phyloP scores from a whole-genome alignment of 2,113 vertebrate species.

The Diadophis punctatus region DNA sequence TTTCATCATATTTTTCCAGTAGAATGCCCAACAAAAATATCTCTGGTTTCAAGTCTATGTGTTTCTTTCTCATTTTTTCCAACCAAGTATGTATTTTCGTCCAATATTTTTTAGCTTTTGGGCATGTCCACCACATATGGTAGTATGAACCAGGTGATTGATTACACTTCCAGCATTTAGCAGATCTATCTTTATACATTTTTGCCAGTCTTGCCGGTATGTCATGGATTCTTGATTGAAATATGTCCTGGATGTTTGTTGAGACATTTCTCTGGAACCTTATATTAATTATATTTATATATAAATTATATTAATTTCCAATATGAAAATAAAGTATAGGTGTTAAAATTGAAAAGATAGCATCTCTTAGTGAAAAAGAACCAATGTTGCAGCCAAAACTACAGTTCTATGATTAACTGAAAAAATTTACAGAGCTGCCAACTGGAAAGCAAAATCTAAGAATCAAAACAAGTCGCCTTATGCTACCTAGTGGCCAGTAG shows the following conservation, averaged over 20 bases:
- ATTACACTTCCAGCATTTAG: no score
- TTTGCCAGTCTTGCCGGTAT: no score
- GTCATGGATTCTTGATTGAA: neutral
- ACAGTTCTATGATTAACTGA: neutral
- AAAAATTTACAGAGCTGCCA: neutral
- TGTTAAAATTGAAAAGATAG: neutral
- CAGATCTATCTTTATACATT: no score
- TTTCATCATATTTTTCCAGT: no score
- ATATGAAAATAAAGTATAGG: neutral
- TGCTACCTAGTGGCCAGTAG: neutral
- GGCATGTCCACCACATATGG: no score
- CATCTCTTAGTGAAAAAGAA: neutral
- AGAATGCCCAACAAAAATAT: no score
- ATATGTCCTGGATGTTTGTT: neutral
- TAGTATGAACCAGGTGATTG: no score
- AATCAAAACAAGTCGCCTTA: neutral
- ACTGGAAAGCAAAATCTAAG: neutral
- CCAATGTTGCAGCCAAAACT: neutral
- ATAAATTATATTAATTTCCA: neutral
- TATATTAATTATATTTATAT: neutral
- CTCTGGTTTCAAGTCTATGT: no score
- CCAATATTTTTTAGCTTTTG: no score
- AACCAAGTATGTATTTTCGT: no score
- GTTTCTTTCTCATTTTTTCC: no score
- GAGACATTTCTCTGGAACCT: neutral